Base-by-base conservation (phyloP, 2,113 vertebrate species). In the Triplophysa rosa region DNA sequence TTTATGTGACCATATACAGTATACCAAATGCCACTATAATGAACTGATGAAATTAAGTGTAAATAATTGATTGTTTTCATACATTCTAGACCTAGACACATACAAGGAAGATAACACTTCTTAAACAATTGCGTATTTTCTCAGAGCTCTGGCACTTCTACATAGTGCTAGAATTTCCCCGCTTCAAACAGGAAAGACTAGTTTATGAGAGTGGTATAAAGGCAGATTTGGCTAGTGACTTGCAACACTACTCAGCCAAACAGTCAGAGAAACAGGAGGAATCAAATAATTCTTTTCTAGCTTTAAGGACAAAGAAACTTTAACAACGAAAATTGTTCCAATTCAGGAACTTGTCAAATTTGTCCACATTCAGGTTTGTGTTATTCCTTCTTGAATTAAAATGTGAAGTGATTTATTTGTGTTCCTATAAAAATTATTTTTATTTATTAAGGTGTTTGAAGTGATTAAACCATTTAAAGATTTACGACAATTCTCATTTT, bases 141-240 rank as follows among this genome's bases (percentile, higher is more conserved):
- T 33, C 19, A 17, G 8, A 6, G 13, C 14, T 59, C 26, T 72
- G 69, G 37, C 29, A 47, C 17, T 70, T 11, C 45, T 61, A 2
- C 52, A 9, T 5, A 62, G 47, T 12, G 10, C 13, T 64, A 45
- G 64, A 83, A 75, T 19, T 83, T 68, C 80, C 83, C 77, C 4
- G 16, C 45, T 23, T 21, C 37, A 54, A 72, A 61, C 80, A 65
- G 76, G 83, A 79, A 76, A 65, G 19, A 64, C 49, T 1, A 33
- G 70, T 68, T 56, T 24, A 8, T 6, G 19, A 12, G 11, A 16
- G 6, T 21, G 12, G 2, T 67, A 82, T 79, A 82, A 62, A 62
- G n/a, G 1, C n/a, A 3, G 47, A 23, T 4, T 29, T 19, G 26
- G 37, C 17, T 21, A 29, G 12, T 17, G 58, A n/a, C 16, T 21